Percentiles rank a stretch among this genome's conserved stretches.
Conservation (phyloP, 2,113 vertebrate genomes). For the Daboia siamensis region DNA sequence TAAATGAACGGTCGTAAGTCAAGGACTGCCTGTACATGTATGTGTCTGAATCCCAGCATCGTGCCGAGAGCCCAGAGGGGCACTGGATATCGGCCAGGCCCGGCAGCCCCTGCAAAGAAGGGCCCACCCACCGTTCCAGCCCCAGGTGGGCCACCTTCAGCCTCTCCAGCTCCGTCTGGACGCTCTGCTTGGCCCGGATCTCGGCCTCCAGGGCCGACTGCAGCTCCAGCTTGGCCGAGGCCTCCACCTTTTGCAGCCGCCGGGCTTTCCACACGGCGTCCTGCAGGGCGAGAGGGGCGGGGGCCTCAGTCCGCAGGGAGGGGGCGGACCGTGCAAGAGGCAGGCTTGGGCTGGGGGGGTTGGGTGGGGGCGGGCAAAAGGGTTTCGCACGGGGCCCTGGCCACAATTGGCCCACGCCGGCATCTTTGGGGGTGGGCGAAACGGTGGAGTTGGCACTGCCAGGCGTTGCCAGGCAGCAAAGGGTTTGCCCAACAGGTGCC, state of each 20-base stretch:
- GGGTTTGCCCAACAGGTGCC: not conserved
- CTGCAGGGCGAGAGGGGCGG: constrained; percentile 24
- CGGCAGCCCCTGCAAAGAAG: not conserved
- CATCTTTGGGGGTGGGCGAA: not conserved
- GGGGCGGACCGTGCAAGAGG: not conserved
- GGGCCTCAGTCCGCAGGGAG: not conserved
- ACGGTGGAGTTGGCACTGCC: not conserved
- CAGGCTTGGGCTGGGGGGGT: not conserved
- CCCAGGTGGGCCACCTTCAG: constrained; percentile 57
- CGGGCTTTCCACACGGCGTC: constrained; percentile 71
- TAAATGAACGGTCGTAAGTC: too few relatives aligned
- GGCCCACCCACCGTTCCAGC: constrained; percentile 51
- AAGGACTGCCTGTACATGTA: too few relatives aligned
- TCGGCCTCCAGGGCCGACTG: constrained; percentile 69
- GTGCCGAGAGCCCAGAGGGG: not conserved
- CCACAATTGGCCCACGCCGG: not conserved
- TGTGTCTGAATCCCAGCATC: too few relatives aligned
- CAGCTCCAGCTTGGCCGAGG: constrained; percentile 67
- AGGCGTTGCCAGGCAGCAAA: not conserved
- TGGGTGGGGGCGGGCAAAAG: too few relatives aligned
- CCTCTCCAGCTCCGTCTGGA: constrained; percentile 62
- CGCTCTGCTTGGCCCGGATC: constrained; percentile 66
- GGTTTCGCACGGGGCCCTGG: not conserved
- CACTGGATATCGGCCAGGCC: not conserved
- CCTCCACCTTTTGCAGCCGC: constrained; percentile 71